Percentiles rank a stretch among this genome's conserved stretches.
Evolutionary conservation across 2,113 vertebrate genomes (phyloP).

Genomic region (Callopanchax toddi): DNA sequence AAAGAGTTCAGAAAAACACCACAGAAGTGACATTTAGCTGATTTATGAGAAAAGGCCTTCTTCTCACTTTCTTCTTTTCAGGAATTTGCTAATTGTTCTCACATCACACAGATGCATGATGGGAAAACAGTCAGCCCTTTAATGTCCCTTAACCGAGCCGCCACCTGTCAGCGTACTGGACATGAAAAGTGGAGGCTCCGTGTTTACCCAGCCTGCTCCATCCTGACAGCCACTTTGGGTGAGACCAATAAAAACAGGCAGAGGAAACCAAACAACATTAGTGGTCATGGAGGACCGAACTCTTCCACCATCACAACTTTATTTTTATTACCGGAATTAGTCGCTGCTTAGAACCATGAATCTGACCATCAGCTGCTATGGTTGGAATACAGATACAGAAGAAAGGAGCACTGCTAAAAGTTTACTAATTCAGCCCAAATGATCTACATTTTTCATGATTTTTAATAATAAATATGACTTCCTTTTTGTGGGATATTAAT

Average conservation of each 20-base stretch:
- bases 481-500: too few relatives aligned
- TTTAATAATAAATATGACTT: too few relatives aligned
- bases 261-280: conserved; percentile 28
- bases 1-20: conserved; percentile 16
- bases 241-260: conserved; percentile 28
- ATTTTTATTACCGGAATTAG: too few relatives aligned
- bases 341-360: too few relatives aligned
- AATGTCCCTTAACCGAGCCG: conserved; percentile 39
- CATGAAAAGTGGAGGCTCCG: conserved; percentile 56
- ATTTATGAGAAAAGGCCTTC: conserved; percentile 62
- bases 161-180: conserved; percentile 54
- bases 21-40: conserved; percentile 60
- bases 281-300: conserved; percentile 8
- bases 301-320: neutral
- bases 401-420: too few relatives aligned
- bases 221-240: conserved; percentile 20
- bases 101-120: conserved; percentile 55
- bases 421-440: too few relatives aligned
- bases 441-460: too few relatives aligned
- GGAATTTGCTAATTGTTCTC: conserved; percentile 67
- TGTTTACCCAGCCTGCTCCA: conserved; percentile 64
- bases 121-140: conserved; percentile 69
- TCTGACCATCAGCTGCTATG: too few relatives aligned
- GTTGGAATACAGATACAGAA: too few relatives aligned
- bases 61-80: conserved; percentile 17